phyloP scores from a whole-genome alignment of 2,888 invertebrate genomes.

The Agrenia bidenticulata region DNA sequence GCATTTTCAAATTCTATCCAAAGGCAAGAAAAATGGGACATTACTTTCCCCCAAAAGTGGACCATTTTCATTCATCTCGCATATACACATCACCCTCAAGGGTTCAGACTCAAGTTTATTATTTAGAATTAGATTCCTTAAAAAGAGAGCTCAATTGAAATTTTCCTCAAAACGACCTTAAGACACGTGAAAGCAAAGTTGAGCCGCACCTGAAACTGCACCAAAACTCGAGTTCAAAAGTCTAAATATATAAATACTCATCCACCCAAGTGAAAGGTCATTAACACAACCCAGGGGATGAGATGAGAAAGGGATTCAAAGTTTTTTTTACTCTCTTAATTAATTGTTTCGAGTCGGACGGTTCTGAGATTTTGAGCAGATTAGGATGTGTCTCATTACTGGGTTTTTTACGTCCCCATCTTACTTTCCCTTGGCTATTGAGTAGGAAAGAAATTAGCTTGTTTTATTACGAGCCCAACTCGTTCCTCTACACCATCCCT shows the following conservation, averaged over 20 bases:
- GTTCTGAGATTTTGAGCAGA: neutral
- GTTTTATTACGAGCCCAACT: slow-evolving; percentile 1
- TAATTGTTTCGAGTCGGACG: neutral
- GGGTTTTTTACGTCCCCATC: neutral
- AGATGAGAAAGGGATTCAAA: slow-evolving; percentile 10
- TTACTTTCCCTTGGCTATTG: slow-evolving; percentile 5
- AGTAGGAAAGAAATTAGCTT: slow-evolving; percentile 17
- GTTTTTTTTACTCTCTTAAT: slow-evolving; percentile 9
- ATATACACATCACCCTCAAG: neutral
- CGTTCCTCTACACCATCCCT: too few species aligned
- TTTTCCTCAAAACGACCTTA: too few species aligned
- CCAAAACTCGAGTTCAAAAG: too few species aligned
- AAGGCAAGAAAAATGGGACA: too few species aligned
- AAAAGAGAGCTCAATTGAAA: too few species aligned
- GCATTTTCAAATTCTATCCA: too few species aligned
- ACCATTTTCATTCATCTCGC: neutral
- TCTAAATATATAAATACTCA: too few species aligned
- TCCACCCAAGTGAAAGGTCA: neutral
- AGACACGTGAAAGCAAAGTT: too few species aligned
- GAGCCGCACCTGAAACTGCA: too few species aligned
- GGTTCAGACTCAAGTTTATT: neutral
- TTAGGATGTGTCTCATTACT: slow-evolving; percentile 10
- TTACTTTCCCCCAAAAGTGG: neutral
- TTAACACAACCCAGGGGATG: slow-evolving; percentile 6
- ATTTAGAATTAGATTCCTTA: too few species aligned